phyloP scores from a whole-genome alignment of 1,140 invertebrate species.

The Lutraria rhynchaena region DNA sequence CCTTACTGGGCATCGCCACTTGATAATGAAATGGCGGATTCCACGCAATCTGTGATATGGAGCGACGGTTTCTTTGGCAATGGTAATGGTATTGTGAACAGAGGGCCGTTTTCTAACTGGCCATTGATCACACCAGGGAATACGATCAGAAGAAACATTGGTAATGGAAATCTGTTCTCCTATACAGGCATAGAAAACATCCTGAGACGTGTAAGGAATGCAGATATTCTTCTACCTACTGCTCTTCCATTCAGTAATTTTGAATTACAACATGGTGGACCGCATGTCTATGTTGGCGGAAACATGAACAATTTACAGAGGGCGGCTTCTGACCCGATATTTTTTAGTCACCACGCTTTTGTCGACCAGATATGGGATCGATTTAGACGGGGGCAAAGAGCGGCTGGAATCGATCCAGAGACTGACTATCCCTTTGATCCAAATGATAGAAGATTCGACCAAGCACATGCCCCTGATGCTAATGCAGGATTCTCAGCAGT shows the following conservation, averaged over 20 bases:
- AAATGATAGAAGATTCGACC: slow-evolving; percentile 14
- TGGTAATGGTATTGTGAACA: slow-evolving; percentile 77
- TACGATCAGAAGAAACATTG: slow-evolving; percentile 52
- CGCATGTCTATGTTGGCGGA: slow-evolving; percentile 73
- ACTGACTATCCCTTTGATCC: slow-evolving; percentile 43
- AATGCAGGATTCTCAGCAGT: slow-evolving; percentile 66
- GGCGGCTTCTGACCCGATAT: slow-evolving; percentile 80
- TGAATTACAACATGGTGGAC: slow-evolving; percentile 70
- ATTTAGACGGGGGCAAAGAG: slow-evolving; percentile 68
- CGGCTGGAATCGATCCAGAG: slow-evolving; percentile 59
- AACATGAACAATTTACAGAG: slow-evolving; percentile 70
- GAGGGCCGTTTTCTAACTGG: slow-evolving; percentile 75
- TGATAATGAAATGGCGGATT: slow-evolving; percentile 72
- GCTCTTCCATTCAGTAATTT: slow-evolving; percentile 61
- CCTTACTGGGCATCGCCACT: slow-evolving; percentile 80
- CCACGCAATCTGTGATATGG: slow-evolving; percentile 78
- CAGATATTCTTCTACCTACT: slow-evolving; percentile 59
- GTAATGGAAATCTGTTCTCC: slow-evolving; percentile 48
- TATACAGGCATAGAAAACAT: slow-evolving; percentile 47
- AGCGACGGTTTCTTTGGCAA: slow-evolving; percentile 77
- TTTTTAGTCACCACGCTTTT: slow-evolving; percentile 82
- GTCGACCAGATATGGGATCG: slow-evolving; percentile 79
- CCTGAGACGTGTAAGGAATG: slow-evolving; percentile 50
- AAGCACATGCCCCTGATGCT: slow-evolving; percentile 50
- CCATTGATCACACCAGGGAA: slow-evolving; percentile 3